Evolutionary conservation across 2,888 invertebrate species (phyloP), one percentile per base, ranked within the genome.

Genomic region (Rhogogaster chlorosoma): DNA sequence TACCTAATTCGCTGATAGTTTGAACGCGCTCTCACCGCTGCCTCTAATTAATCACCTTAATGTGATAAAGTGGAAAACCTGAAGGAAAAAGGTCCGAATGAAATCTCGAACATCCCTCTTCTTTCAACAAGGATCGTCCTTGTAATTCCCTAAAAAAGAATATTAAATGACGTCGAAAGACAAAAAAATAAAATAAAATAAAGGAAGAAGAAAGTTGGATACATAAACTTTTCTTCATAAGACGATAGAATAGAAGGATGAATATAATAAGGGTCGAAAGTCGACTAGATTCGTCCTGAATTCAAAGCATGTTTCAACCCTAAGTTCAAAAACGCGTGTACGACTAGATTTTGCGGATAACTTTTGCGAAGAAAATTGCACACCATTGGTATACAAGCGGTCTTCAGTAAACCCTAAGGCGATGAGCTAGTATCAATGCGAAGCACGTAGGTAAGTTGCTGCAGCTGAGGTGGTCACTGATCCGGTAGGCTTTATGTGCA

Each of bases 391-490:
- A 38, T n/a, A 38, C 32, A 32, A 26, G 49, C 12, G 22, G 12
- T 15, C 53, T 49, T 53, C 32, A 7, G 77, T 32, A 36, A 77
- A 53, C 49, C 77, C 32, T 22, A 9, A 73, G 42, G 42, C 18
- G 9, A 77, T 53, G 53, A 12, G 38, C 22, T 22, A 10, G 38
- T 61, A 80, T 45, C 32, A 26, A 83, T 83, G 64, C 83, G 64
- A 70, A 70, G 26, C 83, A 83, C 83, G 83, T 83, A 67, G n/a
- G 12, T 26, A 6, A 67, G 64, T 61, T 83, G 67, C 45, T 83
- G 67, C 67, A 67, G 29, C 83, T 45, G 26, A 83, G 83, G 67
- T 83, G 67, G 83, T 83, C 36, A 61, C 57, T 80, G 80, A 83
- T 83, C 83, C 83, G 45, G 26, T 80, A 61, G 80, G 61, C 80